These are phyloP conservation scores for Cryptotis parvus DNA, from an alignment of 2,113 vertebrate genomes.

Conservation along the genomic window DNA sequence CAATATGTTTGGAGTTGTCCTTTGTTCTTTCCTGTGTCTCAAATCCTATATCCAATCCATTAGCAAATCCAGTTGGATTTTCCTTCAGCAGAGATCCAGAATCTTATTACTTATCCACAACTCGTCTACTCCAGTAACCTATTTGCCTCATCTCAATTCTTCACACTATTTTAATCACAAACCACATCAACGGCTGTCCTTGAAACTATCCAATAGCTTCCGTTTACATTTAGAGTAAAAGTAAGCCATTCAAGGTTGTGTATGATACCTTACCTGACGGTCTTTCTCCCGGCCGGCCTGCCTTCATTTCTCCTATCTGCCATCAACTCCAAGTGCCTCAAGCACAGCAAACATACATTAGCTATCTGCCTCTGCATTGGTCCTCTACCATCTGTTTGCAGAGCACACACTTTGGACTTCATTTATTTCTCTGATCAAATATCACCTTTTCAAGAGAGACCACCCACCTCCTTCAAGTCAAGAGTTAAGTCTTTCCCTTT, in stretches of 20 bases:
- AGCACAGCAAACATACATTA: fast-evolving
- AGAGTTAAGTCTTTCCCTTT: not conserved
- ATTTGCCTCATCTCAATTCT: not conserved
- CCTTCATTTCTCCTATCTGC: not conserved
- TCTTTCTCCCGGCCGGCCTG: fast-evolving
- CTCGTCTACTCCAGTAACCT: not conserved
- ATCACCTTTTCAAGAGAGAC: not conserved
- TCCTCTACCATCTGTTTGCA: too few relatives aligned
- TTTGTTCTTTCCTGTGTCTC: slow-evolving; percentile 20
- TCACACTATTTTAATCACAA: not conserved
- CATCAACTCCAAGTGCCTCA: not conserved
- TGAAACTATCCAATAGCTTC: not conserved
- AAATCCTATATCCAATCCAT: not conserved
- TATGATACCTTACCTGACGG: not conserved
- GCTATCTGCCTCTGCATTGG: fast-evolving
- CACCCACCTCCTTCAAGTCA: not conserved
- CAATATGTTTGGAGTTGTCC: slow-evolving; percentile 10
- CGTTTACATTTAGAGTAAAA: not conserved
- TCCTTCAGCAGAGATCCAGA: not conserved
- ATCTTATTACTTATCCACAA: not conserved
- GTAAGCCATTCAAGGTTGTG: not conserved
- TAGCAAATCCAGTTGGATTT: not conserved
- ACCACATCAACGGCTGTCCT: not conserved
- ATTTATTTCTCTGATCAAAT: not conserved
- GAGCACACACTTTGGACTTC: not conserved